phyloP scores from a whole-genome alignment of 2,113 vertebrate species.

The Prolemur simus region DNA sequence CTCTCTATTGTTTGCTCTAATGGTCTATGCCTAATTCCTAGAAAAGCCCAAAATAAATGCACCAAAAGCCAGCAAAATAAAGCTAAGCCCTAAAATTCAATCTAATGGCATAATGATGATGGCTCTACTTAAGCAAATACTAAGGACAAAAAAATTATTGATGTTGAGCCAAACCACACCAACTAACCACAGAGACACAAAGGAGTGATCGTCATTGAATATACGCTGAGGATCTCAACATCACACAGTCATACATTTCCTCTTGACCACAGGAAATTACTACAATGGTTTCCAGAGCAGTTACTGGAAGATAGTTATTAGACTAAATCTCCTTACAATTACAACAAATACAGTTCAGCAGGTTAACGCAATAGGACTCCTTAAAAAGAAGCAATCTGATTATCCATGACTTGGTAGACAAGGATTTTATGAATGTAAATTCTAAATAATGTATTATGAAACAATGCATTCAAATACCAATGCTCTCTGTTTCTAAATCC shows the following conservation, averaged over 20 bases:
- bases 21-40: conserved; percentile 58
- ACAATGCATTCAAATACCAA: not conserved
- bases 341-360: not conserved
- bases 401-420: not conserved
- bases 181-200: not conserved
- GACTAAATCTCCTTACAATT: conserved; percentile 33
- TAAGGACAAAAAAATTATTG: not conserved
- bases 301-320: conserved; percentile 45
- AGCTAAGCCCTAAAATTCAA: conserved; percentile 16
- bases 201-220: not conserved
- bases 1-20: conserved; percentile 51
- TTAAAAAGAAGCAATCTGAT: conserved; percentile 25
- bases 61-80: conserved; percentile 18
- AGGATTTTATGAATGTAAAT: conserved; percentile 14
- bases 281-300: not conserved
- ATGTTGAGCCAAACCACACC: conserved; percentile 54
- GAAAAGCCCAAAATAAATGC: conserved; percentile 52
- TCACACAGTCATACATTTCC: not conserved
- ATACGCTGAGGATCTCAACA: not conserved
- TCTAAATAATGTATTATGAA: not conserved
- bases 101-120: conserved; percentile 31
- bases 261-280: not conserved
- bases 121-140: conserved; percentile 47
- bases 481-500: not conserved
- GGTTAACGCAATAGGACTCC: not conserved